These are phyloP conservation scores for Cladorhizidae sp. DNA, from an alignment of 37 sponge, comb jelly and placozoan species.

Conservation along the genomic window DNA sequence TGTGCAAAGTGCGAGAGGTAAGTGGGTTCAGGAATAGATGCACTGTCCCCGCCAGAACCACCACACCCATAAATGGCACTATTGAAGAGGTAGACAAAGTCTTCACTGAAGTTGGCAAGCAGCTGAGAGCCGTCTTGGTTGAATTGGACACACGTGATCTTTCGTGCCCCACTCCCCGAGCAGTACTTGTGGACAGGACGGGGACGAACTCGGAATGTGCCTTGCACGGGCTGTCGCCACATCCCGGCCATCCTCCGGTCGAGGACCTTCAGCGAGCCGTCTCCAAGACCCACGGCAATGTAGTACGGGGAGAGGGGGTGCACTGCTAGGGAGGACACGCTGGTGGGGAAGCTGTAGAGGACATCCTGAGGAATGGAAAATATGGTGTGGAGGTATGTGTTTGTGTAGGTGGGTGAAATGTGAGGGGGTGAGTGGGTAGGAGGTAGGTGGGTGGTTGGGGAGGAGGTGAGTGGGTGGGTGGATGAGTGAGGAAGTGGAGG, in stretches of 20 bases:
- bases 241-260: constrained; percentile 63
- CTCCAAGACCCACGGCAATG: constrained; percentile 63
- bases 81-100: constrained; percentile 83
- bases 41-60: neutral
- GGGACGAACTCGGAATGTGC: neutral
- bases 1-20: constrained; percentile 4
- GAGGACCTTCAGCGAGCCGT: constrained; percentile 64
- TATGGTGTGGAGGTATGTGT: neutral
- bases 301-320: constrained; percentile 75
- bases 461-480: too few species aligned
- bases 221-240: neutral
- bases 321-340: constrained; percentile 68
- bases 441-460: too few species aligned
- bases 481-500: too few species aligned
- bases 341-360: constrained; percentile 42
- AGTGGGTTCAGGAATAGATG: neutral
- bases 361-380: constrained; percentile 57
- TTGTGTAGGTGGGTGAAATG: too few species aligned
- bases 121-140: constrained; percentile 67
- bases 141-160: constrained; percentile 77
- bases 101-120: constrained; percentile 79
- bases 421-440: too few species aligned
- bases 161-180: constrained; percentile 23
- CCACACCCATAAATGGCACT: constrained; percentile 28
- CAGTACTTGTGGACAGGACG: constrained; percentile 7